phyloP scores from a whole-genome alignment of 2,113 vertebrate genomes.

The Calyptommatus sinebrachiatus region DNA sequence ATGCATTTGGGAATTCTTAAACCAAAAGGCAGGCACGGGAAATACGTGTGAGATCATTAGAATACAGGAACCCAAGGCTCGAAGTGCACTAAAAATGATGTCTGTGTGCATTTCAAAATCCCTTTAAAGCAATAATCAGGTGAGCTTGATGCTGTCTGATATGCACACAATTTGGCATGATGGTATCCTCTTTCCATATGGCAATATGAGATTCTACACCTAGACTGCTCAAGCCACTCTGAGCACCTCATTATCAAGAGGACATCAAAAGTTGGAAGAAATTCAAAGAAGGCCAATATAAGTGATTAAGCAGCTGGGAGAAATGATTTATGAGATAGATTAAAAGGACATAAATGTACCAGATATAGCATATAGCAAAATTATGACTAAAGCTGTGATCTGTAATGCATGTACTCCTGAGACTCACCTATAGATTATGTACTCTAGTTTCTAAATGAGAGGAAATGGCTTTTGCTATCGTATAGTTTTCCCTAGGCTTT shows the following conservation, averaged over 20 bases:
- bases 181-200: background rate
- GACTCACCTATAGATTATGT: conserved; percentile 15
- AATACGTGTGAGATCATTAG: conserved; percentile 16
- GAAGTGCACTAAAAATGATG: background rate
- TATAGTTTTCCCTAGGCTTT: background rate
- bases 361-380: conserved; percentile 28
- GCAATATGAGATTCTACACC: background rate
- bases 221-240: conserved; percentile 21
- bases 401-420: conserved; percentile 17
- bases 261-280: conserved; percentile 29
- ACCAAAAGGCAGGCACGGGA: conserved; percentile 21
- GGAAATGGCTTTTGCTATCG: background rate
- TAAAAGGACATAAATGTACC: conserved; percentile 27
- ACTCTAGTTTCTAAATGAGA: background rate
- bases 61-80: background rate
- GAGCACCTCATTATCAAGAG: conserved; percentile 26
- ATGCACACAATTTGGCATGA: background rate
- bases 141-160: background rate
- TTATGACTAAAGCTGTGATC: conserved; percentile 13
- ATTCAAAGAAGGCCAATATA: conserved; percentile 35
- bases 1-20: conserved; percentile 6
- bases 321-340: conserved; percentile 36
- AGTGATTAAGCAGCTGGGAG: conserved; percentile 35
- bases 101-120: background rate
- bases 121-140: conserved; percentile 1